These are phyloP conservation scores for Halcyon senegalensis DNA, from an alignment of 2,113 vertebrate genomes.

Conservation along the genomic window DNA sequence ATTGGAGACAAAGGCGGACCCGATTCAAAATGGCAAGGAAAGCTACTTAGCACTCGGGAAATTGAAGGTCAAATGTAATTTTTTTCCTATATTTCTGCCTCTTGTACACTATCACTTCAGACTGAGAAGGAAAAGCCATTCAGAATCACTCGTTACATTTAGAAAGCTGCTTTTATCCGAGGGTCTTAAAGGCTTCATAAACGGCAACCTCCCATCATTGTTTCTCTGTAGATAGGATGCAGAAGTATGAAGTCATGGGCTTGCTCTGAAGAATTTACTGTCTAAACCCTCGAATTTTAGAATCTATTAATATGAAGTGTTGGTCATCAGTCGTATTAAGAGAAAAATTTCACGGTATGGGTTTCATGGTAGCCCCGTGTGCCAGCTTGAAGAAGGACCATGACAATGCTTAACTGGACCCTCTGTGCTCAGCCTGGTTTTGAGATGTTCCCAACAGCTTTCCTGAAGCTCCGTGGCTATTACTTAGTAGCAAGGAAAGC, in stretches of 20 bases:
- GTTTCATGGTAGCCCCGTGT: neutral
- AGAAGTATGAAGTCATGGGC: neutral
- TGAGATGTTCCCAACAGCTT: neutral
- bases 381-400: neutral
- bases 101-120: neutral
- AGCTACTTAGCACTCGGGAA: slow-evolving; percentile 1
- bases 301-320: neutral
- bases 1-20: slow-evolving; percentile 70
- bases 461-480: neutral
- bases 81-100: neutral
- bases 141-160: neutral
- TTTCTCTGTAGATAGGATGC: neutral
- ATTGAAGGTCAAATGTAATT: neutral
- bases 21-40: slow-evolving; percentile 75
- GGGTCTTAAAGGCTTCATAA: neutral
- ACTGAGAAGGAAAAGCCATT: neutral
- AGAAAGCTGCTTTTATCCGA: neutral
- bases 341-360: neutral
- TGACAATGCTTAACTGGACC: neutral
- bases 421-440: neutral
- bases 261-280: neutral
- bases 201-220: neutral
- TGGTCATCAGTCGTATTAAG: neutral
- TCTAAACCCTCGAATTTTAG: neutral
- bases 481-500: neutral